A percentile compares a stretch with the other conserved stretches of the same genome.
Conservation (phyloP, 2,797 vertebrate genomes). For the Callimico goeldii region DNA sequence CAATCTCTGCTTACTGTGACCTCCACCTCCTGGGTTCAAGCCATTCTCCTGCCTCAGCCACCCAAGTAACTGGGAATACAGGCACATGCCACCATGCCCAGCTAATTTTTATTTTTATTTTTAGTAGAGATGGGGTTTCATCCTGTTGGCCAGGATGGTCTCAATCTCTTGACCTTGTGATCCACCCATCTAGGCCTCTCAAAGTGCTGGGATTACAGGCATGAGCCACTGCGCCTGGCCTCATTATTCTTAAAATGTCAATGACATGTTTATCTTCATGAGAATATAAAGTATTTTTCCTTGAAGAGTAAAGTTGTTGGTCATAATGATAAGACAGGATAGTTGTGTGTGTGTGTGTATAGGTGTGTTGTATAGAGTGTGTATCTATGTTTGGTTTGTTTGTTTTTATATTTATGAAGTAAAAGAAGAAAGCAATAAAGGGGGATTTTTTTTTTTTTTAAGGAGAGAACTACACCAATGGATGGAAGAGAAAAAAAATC, state of each 20-base stretch:
- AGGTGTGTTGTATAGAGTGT: neutral
- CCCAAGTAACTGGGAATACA: no score
- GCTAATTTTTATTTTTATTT: no score
- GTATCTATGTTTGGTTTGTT: neutral
- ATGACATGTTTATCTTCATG: neutral
- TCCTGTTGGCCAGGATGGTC: no score
- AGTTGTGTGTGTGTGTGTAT: neutral
- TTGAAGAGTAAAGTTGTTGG: neutral
- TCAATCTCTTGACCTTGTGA: fast-evolving
- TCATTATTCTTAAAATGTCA: neutral
- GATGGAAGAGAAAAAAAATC: neutral
- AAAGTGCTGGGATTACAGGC: no score
- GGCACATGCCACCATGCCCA: no score
- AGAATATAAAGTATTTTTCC: neutral
- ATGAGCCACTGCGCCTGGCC: fast-evolving
- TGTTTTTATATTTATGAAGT: neutral
- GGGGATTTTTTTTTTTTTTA: neutral
- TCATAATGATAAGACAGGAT: neutral
- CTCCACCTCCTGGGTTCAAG: no score
- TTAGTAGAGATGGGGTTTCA: no score
- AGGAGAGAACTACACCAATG: neutral
- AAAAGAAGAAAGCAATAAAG: neutral
- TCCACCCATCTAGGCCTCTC: no score
- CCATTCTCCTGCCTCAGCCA: no score
- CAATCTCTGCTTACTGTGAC: no score